Percentiles rank a stretch among this genome's conserved stretches.
phyloP scores from a whole-genome alignment of 2,888 invertebrate genomes.

The Chouioia cunea region DNA sequence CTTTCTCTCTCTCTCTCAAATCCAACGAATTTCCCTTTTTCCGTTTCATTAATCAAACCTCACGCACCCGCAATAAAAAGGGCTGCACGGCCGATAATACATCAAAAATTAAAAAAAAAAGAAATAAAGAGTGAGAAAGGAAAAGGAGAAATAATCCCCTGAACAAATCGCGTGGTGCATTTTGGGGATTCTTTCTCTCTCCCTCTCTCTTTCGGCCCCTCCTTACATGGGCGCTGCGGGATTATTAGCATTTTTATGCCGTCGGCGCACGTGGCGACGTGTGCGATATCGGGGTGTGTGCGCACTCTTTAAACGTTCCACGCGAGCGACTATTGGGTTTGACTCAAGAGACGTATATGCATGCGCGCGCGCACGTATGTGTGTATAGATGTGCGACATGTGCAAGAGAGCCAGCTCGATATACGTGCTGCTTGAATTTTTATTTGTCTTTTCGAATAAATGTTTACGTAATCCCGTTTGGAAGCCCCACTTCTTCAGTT shows the following conservation, averaged over 20 bases:
- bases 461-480: no score
- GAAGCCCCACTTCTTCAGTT: no score
- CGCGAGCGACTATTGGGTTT: slow-evolving; percentile 3
- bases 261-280: slow-evolving; percentile 9
- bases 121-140: background rate
- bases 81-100: no score
- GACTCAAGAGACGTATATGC: background rate
- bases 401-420: no score
- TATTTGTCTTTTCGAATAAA: no score
- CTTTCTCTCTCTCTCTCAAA: background rate
- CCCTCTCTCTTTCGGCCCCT: background rate
- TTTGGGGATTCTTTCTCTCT: slow-evolving; percentile 1
- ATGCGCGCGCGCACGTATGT: slow-evolving; percentile 2
- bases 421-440: no score
- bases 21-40: slow-evolving; percentile 23
- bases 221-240: slow-evolving; percentile 8
- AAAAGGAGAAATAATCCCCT: slow-evolving; percentile 26
- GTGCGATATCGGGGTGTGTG: slow-evolving; percentile 22
- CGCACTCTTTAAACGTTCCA: slow-evolving; percentile 19
- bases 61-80: background rate
- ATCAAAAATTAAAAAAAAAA: no score
- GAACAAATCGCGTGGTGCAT: slow-evolving; percentile 31
- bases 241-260: slow-evolving; percentile 48
- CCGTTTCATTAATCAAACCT: slow-evolving; percentile 15
- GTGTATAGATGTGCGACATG: background rate